Evolutionary conservation across 2,888 invertebrate genomes (phyloP).

Genomic region (Galerucella pusilla): DNA sequence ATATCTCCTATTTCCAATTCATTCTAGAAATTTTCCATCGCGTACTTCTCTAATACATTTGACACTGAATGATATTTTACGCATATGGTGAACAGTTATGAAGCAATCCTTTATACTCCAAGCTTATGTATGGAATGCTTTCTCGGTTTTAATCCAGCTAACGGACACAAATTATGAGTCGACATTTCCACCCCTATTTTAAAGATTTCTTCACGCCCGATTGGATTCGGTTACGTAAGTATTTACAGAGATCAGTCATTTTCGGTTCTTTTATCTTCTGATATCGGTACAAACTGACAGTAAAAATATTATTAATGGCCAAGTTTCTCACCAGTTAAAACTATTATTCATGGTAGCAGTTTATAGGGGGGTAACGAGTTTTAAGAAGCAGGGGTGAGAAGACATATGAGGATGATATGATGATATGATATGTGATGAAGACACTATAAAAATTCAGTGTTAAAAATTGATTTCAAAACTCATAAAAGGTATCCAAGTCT

Average conservation of each 20-base stretch:
- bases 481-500: no score
- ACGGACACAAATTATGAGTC: background rate
- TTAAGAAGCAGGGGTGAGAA: background rate
- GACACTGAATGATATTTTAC: no score
- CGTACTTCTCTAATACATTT: no score
- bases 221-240: conserved; percentile 4
- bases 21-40: no score
- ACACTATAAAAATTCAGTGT: background rate
- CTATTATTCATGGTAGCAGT: conserved; percentile 6
- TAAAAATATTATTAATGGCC: conserved; percentile 10
- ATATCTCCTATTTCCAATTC: no score
- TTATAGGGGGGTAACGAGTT: background rate
- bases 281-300: conserved; percentile 1
- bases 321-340: background rate
- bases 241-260: conserved; percentile 3
- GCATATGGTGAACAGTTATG: background rate
- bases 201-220: background rate
- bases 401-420: background rate
- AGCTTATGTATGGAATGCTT: no score
- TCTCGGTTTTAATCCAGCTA: background rate
- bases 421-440: background rate
- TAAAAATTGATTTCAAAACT: background rate
- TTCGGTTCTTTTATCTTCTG: background rate
- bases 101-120: background rate
- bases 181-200: background rate